Conservation (phyloP, 2,113 vertebrate species). For the Atrichornis clamosus region DNA sequence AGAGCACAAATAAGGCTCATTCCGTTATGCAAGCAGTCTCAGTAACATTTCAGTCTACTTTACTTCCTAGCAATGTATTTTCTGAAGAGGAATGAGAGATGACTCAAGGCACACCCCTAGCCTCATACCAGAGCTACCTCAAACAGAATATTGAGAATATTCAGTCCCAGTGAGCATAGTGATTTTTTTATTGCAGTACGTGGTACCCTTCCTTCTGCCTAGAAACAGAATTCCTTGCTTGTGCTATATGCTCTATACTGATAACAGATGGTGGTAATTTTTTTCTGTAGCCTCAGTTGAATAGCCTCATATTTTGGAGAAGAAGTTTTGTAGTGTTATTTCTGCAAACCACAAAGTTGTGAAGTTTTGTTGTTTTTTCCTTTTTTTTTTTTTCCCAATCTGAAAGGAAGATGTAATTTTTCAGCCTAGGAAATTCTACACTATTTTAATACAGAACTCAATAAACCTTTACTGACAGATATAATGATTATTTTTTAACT, state of each 20-base stretch:
- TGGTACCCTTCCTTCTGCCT: neutral
- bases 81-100: neutral
- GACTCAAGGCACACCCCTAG: neutral
- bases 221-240: constrained; percentile 45
- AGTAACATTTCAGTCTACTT: neutral
- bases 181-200: neutral
- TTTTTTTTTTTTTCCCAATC: neutral
- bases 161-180: neutral
- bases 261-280: constrained; percentile 42
- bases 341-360: neutral
- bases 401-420: neutral
- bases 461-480: neutral
- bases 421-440: neutral
- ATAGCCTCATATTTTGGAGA: neutral
- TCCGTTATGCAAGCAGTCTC: neutral
- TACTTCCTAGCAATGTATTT: neutral
- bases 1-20: neutral
- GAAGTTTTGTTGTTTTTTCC: neutral
- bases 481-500: constrained; percentile 22
- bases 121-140: neutral
- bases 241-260: neutral
- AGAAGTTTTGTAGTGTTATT: constrained; percentile 12
- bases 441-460: neutral
- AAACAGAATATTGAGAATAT: constrained; percentile 25
- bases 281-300: constrained; percentile 19